Evolutionary conservation across 2,113 vertebrate species (phyloP).

Genomic region (Passer montanus): DNA sequence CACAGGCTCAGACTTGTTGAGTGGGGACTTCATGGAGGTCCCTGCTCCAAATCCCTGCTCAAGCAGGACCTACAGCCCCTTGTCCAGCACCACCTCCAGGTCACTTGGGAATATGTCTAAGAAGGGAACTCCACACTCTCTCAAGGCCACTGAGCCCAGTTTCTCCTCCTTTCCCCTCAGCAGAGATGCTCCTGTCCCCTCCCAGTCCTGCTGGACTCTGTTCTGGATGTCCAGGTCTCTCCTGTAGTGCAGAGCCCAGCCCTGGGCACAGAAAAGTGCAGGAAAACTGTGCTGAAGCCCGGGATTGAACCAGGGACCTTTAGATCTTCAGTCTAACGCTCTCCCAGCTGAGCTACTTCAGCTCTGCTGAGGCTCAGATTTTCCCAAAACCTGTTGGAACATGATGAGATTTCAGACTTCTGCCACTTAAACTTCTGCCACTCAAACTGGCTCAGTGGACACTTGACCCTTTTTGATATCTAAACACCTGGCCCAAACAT

Average conservation of each 20-base stretch:
- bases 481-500: background rate
- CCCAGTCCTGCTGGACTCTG: background rate
- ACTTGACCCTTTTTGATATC: no score
- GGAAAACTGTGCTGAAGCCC: conserved; percentile 27
- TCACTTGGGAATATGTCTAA: background rate
- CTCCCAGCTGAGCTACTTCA: conserved; percentile 66
- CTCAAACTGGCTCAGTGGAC: background rate
- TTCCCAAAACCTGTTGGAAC: background rate
- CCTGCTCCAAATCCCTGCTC: background rate
- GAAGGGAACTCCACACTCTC: background rate
- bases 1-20: background rate
- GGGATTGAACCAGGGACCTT: conserved; percentile 61
- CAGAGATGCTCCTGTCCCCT: background rate
- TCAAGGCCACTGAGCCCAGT: background rate
- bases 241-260: rapidly evolving
- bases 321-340: conserved; percentile 64
- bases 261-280: rapidly evolving
- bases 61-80: background rate
- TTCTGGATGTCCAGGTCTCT: background rate
- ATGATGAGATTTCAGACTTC: rapidly evolving
- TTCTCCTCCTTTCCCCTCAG: background rate
- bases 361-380: rapidly evolving
- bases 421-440: rapidly evolving
- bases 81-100: background rate
- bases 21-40: background rate